These are phyloP conservation scores for Labeo catla DNA, from an alignment of 2,113 vertebrate species.

Conservation along the genomic window DNA sequence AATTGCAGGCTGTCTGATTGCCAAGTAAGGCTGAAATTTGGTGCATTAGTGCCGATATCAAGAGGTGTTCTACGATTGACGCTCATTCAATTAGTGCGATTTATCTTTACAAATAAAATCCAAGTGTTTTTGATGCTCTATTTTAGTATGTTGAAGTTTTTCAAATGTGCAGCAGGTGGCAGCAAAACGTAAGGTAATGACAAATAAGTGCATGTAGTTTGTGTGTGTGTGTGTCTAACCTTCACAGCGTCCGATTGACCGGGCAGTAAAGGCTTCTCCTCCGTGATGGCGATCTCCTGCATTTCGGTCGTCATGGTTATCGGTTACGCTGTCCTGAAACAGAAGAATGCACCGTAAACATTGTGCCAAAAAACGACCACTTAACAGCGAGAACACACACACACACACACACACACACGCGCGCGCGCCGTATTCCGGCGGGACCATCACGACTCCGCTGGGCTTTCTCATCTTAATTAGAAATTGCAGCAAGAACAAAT, in stretches of 20 bases:
- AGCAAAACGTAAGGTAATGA: neutral
- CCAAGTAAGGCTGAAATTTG: neutral
- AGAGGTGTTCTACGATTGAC: neutral
- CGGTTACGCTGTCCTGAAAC: slow-evolving; percentile 60
- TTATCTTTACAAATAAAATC: neutral
- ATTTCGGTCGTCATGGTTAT: slow-evolving; percentile 78
- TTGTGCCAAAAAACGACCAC: neutral
- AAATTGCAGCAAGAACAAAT: slow-evolving; percentile 24
- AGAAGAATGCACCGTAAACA: slow-evolving; percentile 12
- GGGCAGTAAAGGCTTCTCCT: slow-evolving; percentile 79
- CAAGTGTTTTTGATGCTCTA: neutral
- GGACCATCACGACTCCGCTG: neutral
- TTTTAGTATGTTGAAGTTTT: slow-evolving; percentile 1
- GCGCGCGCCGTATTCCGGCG: neutral
- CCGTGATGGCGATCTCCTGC: slow-evolving; percentile 81
- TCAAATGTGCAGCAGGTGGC: slow-evolving; percentile 21
- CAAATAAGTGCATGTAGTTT: neutral
- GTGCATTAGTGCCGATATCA: neutral
- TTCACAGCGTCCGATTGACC: slow-evolving; percentile 73
- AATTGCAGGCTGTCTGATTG: neutral
- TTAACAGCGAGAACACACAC: slow-evolving; percentile 14
- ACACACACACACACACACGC: slow-evolving; percentile 19
- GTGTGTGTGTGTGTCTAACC: slow-evolving; percentile 61
- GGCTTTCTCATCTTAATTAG: slow-evolving; percentile 25
- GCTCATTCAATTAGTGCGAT: neutral